Conservation (phyloP, 2,888 invertebrate species). For the Diadegma fenestrale region DNA sequence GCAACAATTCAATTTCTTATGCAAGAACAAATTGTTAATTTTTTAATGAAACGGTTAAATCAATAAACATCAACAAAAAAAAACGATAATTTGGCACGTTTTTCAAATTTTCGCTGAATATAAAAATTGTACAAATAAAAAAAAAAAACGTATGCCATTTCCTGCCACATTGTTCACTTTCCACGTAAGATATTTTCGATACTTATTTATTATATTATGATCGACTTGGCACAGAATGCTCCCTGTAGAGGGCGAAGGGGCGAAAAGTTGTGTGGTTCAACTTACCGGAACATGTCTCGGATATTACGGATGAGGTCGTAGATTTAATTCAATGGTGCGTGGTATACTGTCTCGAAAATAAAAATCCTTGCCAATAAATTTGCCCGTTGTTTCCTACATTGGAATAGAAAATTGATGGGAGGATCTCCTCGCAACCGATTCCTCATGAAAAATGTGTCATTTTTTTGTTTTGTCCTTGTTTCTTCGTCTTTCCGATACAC, state of each 20-base stretch:
- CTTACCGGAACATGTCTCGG: constrained; percentile 33
- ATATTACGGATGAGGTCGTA: constrained; percentile 42
- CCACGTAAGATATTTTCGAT: not conserved
- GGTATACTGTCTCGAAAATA: constrained; percentile 50
- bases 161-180: not conserved
- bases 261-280: not conserved
- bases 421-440: constrained; percentile 24
- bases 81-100: not conserved
- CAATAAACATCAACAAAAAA: too few relatives aligned
- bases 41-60: too few relatives aligned
- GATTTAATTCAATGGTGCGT: constrained; percentile 58
- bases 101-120: not conserved
- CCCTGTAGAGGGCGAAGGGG: not conserved
- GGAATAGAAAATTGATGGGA: constrained; percentile 11
- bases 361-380: constrained; percentile 58
- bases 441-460: constrained; percentile 23
- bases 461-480: constrained; percentile 10
- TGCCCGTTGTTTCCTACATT: constrained; percentile 18
- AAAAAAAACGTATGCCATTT: not conserved
- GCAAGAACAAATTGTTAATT: too few relatives aligned
- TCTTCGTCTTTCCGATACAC: not conserved
- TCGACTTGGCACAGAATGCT: constrained; percentile 22
- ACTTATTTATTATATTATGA: constrained; percentile 3
- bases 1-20: too few relatives aligned
- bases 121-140: not conserved